These are phyloP conservation scores for Plumapathes pennacea DNA, from an alignment of 92 coral and sea anemone species.

Conservation along the genomic window DNA sequence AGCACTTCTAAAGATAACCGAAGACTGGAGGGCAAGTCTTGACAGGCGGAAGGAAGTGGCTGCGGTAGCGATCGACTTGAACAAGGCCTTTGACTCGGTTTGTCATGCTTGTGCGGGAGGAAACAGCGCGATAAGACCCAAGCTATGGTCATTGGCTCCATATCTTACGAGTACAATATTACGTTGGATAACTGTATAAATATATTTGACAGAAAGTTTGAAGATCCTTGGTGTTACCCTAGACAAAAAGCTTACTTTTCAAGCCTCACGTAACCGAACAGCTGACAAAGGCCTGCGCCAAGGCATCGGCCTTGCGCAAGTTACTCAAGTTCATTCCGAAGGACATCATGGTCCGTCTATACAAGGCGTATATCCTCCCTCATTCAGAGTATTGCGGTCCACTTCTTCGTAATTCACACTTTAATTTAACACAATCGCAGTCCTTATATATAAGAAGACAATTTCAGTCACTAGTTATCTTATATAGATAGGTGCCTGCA, in stretches of 20 bases:
- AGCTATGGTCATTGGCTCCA: slow-evolving; percentile 20
- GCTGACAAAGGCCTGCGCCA: slow-evolving; percentile 46
- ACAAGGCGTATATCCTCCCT: slow-evolving; percentile 26
- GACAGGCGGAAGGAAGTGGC: no score
- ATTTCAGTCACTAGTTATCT: no score
- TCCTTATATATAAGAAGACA: no score
- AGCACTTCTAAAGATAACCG: no score
- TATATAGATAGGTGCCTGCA: no score
- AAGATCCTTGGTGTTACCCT: slow-evolving; percentile 48
- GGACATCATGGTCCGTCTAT: slow-evolving; percentile 35
- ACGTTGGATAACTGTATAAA: no score
- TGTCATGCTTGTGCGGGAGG: slow-evolving; percentile 14
- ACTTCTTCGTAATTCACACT: no score
- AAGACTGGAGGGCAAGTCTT: no score
- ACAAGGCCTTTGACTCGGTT: no score
- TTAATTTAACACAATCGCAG: no score
- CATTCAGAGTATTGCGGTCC: slow-evolving; percentile 48
- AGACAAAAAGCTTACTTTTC: slow-evolving; percentile 17
- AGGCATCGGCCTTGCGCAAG: slow-evolving; percentile 44
- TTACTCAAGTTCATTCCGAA: slow-evolving; percentile 31
- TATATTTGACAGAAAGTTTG: slow-evolving; percentile 32
- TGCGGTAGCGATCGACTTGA: no score
- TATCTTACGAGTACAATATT: slow-evolving; percentile 9
- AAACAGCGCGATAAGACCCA: slow-evolving; percentile 28
- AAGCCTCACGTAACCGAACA: slow-evolving; percentile 38